Evolutionary conservation across 2,797 vertebrate genomes (phyloP).

Genomic region (Falco rusticolus): DNA sequence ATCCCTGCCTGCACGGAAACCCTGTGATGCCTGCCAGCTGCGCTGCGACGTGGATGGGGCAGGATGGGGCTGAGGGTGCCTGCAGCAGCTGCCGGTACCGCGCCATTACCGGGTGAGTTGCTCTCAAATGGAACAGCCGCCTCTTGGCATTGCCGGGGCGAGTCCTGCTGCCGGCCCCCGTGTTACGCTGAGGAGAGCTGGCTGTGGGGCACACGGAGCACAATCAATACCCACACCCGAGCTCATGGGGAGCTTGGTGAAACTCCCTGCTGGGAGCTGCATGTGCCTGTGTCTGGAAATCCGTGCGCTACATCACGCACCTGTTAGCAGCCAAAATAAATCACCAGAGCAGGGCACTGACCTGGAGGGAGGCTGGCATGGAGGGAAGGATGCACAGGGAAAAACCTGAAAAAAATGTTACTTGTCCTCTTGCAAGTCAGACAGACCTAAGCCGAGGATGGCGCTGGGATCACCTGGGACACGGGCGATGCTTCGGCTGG

Average conservation of each 20-base stretch:
- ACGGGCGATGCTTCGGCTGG: fast-evolving
- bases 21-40: fast-evolving
- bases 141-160: fast-evolving
- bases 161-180: not conserved
- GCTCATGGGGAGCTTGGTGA: fast-evolving
- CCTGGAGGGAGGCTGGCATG: not conserved
- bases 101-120: fast-evolving
- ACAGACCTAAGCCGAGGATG: not conserved
- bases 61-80: not conserved
- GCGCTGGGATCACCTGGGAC: not conserved
- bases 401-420: not conserved
- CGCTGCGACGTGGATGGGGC: fast-evolving
- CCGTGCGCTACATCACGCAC: fast-evolving
- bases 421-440: not conserved
- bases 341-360: not conserved
- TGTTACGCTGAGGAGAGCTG: fast-evolving
- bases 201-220: fast-evolving
- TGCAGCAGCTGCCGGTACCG: not conserved
- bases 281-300: fast-evolving
- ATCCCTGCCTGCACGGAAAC: not conserved
- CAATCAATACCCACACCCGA: fast-evolving
- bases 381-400: not conserved
- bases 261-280: not conserved
- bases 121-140: fast-evolving
- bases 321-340: not conserved